Evolutionary conservation across 2,113 vertebrate species (phyloP).

Genomic region (Gallinago media): DNA sequence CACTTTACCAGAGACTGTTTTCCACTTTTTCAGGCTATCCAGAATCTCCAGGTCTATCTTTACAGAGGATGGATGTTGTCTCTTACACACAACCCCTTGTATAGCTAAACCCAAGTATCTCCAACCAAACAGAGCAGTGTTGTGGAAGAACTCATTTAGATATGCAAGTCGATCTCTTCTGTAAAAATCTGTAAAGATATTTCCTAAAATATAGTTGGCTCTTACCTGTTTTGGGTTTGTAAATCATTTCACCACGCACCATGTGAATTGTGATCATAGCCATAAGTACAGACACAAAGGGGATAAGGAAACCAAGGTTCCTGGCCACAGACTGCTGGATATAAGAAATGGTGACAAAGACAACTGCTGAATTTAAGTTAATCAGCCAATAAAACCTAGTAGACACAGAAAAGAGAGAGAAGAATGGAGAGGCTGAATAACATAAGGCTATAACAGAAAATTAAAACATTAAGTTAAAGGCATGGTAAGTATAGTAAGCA

Average conservation of each 20-base stretch:
- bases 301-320: slow-evolving; percentile 88
- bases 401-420: neutral
- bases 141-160: neutral
- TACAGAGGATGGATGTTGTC: neutral
- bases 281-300: slow-evolving; percentile 87
- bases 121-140: neutral
- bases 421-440: neutral
- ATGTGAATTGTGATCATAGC: slow-evolving; percentile 88
- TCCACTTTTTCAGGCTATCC: neutral
- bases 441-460: neutral
- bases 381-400: slow-evolving; percentile 91
- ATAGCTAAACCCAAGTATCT: neutral
- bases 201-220: neutral
- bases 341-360: slow-evolving; percentile 92
- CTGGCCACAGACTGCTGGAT: slow-evolving; percentile 88
- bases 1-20: neutral
- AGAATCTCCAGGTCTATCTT: neutral
- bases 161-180: neutral
- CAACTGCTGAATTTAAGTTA: slow-evolving; percentile 86
- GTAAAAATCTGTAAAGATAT: neutral
- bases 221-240: slow-evolving; percentile 88
- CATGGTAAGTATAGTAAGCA: neutral
- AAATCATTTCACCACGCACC: slow-evolving; percentile 86
- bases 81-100: neutral
- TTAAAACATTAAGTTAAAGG: slow-evolving; percentile 2